phyloP scores from a whole-genome alignment of 2,888 invertebrate genomes.

The Epinotia ramella region DNA sequence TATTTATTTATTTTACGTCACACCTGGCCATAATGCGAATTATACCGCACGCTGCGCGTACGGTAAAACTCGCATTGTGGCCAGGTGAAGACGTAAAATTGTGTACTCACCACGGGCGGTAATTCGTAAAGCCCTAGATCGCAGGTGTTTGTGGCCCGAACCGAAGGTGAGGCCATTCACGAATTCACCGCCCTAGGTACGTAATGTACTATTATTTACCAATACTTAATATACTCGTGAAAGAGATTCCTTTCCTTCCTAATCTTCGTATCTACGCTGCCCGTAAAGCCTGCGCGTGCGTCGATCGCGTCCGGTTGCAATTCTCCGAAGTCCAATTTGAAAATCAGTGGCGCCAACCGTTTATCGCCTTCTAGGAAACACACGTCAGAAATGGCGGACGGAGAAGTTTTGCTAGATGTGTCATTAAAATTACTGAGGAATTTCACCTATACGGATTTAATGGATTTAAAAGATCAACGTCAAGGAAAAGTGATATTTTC shows the following conservation, averaged over 20 bases:
- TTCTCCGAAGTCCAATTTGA: slow-evolving; percentile 62
- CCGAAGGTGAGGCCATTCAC: too few relatives aligned
- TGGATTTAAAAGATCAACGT: not conserved
- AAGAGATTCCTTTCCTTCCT: not conserved
- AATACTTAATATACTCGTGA: too few relatives aligned
- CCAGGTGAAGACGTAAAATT: too few relatives aligned
- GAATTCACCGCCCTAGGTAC: too few relatives aligned
- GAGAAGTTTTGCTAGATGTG: slow-evolving; percentile 25
- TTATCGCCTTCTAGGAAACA: slow-evolving; percentile 48
- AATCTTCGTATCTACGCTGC: not conserved
- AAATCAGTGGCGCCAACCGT: slow-evolving; percentile 54
- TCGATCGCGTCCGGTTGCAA: slow-evolving; percentile 56
- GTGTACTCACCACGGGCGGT: too few relatives aligned
- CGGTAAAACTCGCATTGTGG: too few relatives aligned
- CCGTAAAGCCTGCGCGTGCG: slow-evolving; percentile 16
- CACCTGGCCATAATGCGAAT: too few relatives aligned
- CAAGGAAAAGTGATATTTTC: not conserved
- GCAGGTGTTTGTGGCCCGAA: too few relatives aligned
- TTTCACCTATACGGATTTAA: slow-evolving; percentile 15
- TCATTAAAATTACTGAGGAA: slow-evolving; percentile 28
- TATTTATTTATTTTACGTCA: too few relatives aligned
- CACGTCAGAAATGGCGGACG: slow-evolving; percentile 46
- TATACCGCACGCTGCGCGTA: too few relatives aligned
- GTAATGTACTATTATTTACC: too few relatives aligned
- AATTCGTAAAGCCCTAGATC: too few relatives aligned